Evolutionary conservation across 1,140 invertebrate species (phyloP).

Genomic region (Drosophila ambigua): DNA sequence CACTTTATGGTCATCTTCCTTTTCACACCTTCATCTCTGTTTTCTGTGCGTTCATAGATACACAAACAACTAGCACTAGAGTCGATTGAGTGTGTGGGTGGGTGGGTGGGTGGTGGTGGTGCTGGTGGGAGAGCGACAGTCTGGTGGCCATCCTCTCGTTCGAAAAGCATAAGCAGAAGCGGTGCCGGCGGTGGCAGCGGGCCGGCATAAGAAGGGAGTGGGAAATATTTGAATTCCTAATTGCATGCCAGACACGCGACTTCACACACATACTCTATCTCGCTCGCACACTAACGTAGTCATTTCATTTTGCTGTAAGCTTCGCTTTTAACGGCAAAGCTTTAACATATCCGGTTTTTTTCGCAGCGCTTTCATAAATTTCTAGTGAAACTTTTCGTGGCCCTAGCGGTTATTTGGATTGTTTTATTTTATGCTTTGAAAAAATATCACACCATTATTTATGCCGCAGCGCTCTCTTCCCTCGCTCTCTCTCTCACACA

Average conservation of each 20-base stretch:
- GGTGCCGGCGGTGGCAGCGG: conserved; percentile 22
- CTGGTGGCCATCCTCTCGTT: conserved; percentile 59
- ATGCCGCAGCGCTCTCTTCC: neutral
- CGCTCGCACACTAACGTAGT: conserved; percentile 41
- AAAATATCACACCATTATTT: conserved; percentile 36
- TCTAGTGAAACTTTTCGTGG: conserved; percentile 71
- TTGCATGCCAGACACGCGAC: conserved; percentile 81
- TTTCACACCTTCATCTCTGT: conserved; percentile 45
- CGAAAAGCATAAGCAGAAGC: conserved; percentile 22
- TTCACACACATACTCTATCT: conserved; percentile 38
- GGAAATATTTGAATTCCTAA: conserved; percentile 73
- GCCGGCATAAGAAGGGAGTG: conserved; percentile 21
- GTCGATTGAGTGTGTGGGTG: neutral
- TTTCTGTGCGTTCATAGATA: conserved; percentile 45
- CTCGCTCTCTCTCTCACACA: conserved; percentile 18
- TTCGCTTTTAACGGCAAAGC: conserved; percentile 53
- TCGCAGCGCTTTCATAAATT: conserved; percentile 76
- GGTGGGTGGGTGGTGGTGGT: conserved; percentile 4
- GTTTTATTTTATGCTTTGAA: conserved; percentile 19
- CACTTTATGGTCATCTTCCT: conserved; percentile 53
- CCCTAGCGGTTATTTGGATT: conserved; percentile 28
- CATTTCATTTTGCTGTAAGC: conserved; percentile 65
- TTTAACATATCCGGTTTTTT: conserved; percentile 77
- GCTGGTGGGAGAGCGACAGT: conserved; percentile 48
- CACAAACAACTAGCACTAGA: conserved; percentile 21